Base-by-base conservation (phyloP, 2,113 vertebrate genomes). In the Percopsis transmontana region DNA sequence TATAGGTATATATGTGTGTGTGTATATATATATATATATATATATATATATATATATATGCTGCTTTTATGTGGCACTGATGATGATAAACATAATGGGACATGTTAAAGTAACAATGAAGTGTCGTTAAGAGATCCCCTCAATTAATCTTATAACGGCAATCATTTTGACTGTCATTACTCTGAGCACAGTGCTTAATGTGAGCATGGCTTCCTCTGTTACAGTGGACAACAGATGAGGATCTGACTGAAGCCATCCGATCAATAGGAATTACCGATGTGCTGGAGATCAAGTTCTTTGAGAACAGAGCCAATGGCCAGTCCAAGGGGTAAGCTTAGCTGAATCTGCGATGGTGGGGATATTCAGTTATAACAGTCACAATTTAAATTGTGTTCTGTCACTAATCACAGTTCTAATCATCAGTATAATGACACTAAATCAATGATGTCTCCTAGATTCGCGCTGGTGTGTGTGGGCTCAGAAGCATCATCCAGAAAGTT, bases 161-260 rank as follows among this genome's bases (percentile, higher is more conserved):
- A n/a, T n/a, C n/a, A n/a, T n/a, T n/a, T n/a, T n/a, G n/a, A n/a
- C n/a, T n/a, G n/a, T n/a, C n/a, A n/a, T n/a, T n/a, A n/a, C 27
- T 33, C 27, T 33, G 27, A 33, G 27, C 27, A 33, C 42, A 12
- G 0, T 10, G 3, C 42, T 14, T 5, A 45, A 45, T 45, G 4
- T 52, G 8, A 55, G 5, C 6, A 6, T 48, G 45, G 11, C 20
- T 62, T 51, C 2, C 24, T 69, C 0, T 74, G 82, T 87, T 91
- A 48, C 92, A 99, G 97, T 99, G 97, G 97, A 99, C 97, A 51
- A 99, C 97, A 83, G 97, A 99, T 91, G 97, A 99, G 89, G 97
- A 99, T 83, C 90, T 99, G 84, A 97, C 96, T 58, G 97, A 99
- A 89, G 97, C 97, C 63, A 96, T 99, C 82, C 95, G 95, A 76